Percentiles rank a stretch among this genome's conserved stretches.
These are phyloP conservation scores for Drosophila niveifrons DNA, from an alignment of 2,888 invertebrate genomes.

Conservation along the genomic window DNA sequence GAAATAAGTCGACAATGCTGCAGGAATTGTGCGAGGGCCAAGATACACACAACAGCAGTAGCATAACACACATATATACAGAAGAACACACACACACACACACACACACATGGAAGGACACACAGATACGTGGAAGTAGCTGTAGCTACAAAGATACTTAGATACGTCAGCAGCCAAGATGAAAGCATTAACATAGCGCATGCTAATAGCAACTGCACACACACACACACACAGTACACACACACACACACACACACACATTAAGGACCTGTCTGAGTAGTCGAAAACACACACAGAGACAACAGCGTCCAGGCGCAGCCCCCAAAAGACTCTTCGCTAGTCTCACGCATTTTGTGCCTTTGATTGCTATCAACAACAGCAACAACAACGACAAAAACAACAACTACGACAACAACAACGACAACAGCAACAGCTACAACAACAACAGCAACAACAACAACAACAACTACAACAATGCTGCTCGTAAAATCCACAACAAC, in stretches of 20 bases:
- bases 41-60: neutral
- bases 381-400: slow-evolving; percentile 16
- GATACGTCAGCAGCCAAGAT: slow-evolving; percentile 41
- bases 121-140: neutral
- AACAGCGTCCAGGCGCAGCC: slow-evolving; percentile 22
- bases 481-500: neutral
- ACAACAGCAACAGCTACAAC: neutral
- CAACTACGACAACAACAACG: slow-evolving; percentile 13
- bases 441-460: neutral
- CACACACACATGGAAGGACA: slow-evolving; percentile 4
- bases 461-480: slow-evolving; percentile 7
- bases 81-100: slow-evolving; percentile 3
- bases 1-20: slow-evolving; percentile 71
- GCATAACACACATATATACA: slow-evolving; percentile 3
- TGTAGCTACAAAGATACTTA: slow-evolving; percentile 30
- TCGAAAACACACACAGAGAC: slow-evolving; percentile 2
- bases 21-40: slow-evolving; percentile 47
- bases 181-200: slow-evolving; percentile 77
- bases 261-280: slow-evolving; percentile 1
- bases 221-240: slow-evolving; percentile 41
- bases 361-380: slow-evolving; percentile 59
- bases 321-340: slow-evolving; percentile 22
- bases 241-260: slow-evolving; percentile 15
- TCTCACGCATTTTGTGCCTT: slow-evolving; percentile 48
- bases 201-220: slow-evolving; percentile 73